A percentile compares a stretch with the other conserved stretches of the same genome.
Evolutionary conservation across 2,888 invertebrate genomes (phyloP).

Genomic region (Dolichomitus sp.): DNA sequence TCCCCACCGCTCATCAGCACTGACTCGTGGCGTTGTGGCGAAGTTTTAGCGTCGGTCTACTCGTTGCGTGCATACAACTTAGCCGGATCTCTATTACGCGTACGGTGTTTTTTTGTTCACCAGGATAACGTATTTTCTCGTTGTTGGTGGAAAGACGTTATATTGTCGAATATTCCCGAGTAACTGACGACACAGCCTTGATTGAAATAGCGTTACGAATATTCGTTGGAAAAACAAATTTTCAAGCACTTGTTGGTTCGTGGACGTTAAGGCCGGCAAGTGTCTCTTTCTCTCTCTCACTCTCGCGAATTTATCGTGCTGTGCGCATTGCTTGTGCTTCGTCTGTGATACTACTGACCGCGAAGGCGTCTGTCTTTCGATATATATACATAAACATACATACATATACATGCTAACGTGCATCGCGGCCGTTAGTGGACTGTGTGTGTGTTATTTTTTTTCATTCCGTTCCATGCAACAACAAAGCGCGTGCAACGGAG

Average conservation of each 20-base stretch:
- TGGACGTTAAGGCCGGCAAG: conserved; percentile 14
- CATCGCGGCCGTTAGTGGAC: neutral
- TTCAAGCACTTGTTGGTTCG: conserved; percentile 37
- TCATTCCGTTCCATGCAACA: neutral
- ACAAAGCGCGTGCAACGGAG: neutral
- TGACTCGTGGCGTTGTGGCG: conserved; percentile 64
- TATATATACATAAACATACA: neutral
- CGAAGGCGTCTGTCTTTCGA: neutral
- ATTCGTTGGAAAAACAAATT: conserved; percentile 5
- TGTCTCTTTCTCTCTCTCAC: neutral
- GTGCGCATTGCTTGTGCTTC: conserved; percentile 9
- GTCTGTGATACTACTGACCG: neutral
- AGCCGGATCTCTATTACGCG: conserved; percentile 56
- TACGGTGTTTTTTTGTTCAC: conserved; percentile 49
- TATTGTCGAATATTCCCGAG: too few relatives aligned
- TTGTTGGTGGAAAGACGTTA: neutral
- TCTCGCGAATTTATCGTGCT: neutral
- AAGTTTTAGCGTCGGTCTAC: conserved; percentile 17
- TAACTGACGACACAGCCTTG: neutral
- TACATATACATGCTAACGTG: neutral
- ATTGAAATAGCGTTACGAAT: neutral
- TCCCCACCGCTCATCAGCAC: conserved; percentile 57
- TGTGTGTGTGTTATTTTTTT: neutral
- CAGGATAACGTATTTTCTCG: neutral
- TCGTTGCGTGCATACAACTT: conserved; percentile 10